Conservation (phyloP, 2,888 invertebrate genomes). For the Cheilosia soror region DNA sequence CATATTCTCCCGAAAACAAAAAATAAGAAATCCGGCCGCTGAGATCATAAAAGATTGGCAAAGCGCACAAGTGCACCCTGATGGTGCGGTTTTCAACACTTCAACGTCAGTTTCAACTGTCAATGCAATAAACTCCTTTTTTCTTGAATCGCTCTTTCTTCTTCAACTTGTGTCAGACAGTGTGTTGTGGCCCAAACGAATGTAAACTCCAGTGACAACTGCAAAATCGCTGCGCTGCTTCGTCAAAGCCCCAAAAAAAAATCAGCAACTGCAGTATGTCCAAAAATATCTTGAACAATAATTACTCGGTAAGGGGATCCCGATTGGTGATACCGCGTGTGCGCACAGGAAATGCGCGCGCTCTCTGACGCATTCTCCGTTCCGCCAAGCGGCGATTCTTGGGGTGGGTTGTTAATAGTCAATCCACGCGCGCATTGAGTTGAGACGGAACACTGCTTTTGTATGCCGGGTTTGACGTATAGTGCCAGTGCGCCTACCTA, state of each 20-base stretch:
- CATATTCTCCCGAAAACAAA: constrained; percentile 54
- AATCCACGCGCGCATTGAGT: constrained; percentile 57
- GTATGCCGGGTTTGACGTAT: constrained; percentile 53
- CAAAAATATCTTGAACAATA: constrained; percentile 68
- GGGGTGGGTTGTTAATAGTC: constrained; percentile 67
- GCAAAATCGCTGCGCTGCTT: constrained; percentile 44
- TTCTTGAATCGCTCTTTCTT: constrained; percentile 6
- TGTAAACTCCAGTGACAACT: constrained; percentile 48
- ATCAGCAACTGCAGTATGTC: constrained; percentile 25
- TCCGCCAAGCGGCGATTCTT: constrained; percentile 44
- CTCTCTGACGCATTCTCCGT: constrained; percentile 66
- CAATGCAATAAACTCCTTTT: constrained; percentile 68
- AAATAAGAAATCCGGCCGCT: constrained; percentile 39
- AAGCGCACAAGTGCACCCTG: constrained; percentile 61
- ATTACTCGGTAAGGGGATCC: constrained; percentile 40
- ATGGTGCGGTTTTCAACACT: constrained; percentile 75
- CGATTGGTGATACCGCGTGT: constrained; percentile 61
- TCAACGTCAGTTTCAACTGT: constrained; percentile 67
- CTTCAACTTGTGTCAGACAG: constrained; percentile 38
- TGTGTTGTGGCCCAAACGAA: constrained; percentile 18
- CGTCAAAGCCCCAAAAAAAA: neutral
- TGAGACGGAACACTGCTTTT: constrained; percentile 42
- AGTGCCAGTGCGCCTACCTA: constrained; percentile 49
- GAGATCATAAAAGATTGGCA: constrained; percentile 72
- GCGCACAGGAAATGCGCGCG: constrained; percentile 66